phyloP scores from a whole-genome alignment of 2,113 vertebrate genomes.

The Oryzias celebensis region DNA sequence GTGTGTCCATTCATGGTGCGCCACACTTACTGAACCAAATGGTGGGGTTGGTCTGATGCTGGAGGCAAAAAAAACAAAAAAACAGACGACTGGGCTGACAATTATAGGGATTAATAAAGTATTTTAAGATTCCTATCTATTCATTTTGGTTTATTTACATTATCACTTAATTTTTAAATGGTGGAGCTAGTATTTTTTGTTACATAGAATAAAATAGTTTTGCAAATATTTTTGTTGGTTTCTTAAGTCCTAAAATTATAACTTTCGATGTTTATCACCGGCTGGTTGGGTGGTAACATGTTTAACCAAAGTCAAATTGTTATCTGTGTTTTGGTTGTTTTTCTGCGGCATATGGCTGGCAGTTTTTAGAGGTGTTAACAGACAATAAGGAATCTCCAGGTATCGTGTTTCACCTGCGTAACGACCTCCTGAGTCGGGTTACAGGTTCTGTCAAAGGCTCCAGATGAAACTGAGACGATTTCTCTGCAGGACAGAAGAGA shows the following conservation, averaged over 20 bases:
- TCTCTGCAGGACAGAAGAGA: conserved; percentile 36
- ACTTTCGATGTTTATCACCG: conserved; percentile 50
- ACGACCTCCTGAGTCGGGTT: conserved; percentile 57
- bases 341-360: conserved; percentile 37
- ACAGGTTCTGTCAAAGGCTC: conserved; percentile 43
- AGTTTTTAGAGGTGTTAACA: conserved; percentile 16
- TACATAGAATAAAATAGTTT: conserved; percentile 48
- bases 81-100: too few relatives aligned
- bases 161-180: conserved; percentile 46
- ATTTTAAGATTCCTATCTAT: too few relatives aligned
- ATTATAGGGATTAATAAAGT: too few relatives aligned
- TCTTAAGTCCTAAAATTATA: conserved; percentile 46
- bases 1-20: too few relatives aligned
- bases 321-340: conserved; percentile 20
- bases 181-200: conserved; percentile 58
- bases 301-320: conserved; percentile 36
- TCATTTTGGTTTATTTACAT: conserved; percentile 16
- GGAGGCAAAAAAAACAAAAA: too few relatives aligned
- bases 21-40: too few relatives aligned
- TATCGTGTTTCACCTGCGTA: conserved; percentile 25
- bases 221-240: conserved; percentile 41
- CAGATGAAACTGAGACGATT: conserved; percentile 42
- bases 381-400: not conserved
- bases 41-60: too few relatives aligned
- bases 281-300: conserved; percentile 62